A percentile compares a stretch with the other conserved stretches of the same genome.
These are phyloP conservation scores for Pomacea canaliculata DNA, from an alignment of 2,888 invertebrate genomes.

Conservation along the genomic window DNA sequence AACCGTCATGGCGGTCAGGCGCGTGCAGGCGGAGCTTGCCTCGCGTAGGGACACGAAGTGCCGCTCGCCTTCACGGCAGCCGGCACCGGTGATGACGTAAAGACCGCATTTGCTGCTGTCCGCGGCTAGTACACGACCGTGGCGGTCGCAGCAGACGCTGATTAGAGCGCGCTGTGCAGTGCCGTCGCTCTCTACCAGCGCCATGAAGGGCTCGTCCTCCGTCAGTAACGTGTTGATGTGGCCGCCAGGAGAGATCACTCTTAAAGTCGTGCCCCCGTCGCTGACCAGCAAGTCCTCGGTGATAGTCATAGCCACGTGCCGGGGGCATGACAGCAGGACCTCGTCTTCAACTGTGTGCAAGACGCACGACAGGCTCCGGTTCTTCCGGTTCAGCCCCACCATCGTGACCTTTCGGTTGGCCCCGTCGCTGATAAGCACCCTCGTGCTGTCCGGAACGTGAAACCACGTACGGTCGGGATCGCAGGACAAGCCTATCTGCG, in stretches of 20 bases:
- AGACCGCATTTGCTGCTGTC: conserved; percentile 17
- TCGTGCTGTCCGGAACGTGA: conserved; percentile 1
- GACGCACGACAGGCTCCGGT: neutral
- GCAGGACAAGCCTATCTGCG: neutral
- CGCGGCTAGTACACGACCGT: conserved; percentile 2
- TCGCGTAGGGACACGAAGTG: conserved; percentile 14
- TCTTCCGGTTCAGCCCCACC: neutral
- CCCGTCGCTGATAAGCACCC: conserved; percentile 15
- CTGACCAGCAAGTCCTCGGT: conserved; percentile 21
- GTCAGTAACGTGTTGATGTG: conserved; percentile 13
- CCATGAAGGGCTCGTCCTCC: conserved; percentile 8
- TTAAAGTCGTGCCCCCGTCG: conserved; percentile 3
- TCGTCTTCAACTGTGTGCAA: neutral
- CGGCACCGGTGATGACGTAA: conserved; percentile 7
- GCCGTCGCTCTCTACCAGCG: neutral
- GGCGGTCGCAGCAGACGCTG: conserved; percentile 14
- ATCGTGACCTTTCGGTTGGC: conserved; percentile 5
- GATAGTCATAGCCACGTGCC: conserved; percentile 20
- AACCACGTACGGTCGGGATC: neutral
- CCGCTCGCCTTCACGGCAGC: neutral
- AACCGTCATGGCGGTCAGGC: conserved; percentile 12
- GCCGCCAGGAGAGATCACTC: conserved; percentile 13
- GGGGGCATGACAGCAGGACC: neutral
- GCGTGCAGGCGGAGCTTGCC: neutral
- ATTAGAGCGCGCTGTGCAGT: neutral